Evolutionary conservation across 2,888 invertebrate species (phyloP).

Genomic region (Andrena hattorfiana): DNA sequence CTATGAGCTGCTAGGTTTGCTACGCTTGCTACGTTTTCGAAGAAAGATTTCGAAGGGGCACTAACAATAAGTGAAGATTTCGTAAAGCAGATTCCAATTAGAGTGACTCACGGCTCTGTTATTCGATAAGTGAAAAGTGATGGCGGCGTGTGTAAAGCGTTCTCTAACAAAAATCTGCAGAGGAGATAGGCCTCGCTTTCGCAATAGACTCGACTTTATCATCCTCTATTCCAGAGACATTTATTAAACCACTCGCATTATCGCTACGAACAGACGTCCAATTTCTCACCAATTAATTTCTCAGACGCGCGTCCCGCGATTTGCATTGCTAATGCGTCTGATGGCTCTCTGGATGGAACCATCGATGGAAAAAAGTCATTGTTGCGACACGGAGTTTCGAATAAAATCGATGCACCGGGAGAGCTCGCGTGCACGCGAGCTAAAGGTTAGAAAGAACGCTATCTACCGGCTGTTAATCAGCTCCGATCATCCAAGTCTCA

Average conservation of each 20-base stretch:
- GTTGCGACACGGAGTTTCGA: conserved; percentile 28
- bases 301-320: conserved; percentile 33
- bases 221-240: conserved; percentile 15
- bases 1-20: no score
- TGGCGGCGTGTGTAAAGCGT: background rate
- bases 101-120: conserved; percentile 16
- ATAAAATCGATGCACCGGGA: conserved; percentile 20
- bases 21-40: no score
- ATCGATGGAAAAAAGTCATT: conserved; percentile 4
- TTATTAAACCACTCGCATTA: conserved; percentile 26
- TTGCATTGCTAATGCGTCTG: conserved; percentile 58
- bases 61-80: no score
- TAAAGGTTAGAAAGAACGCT: conserved; percentile 15
- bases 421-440: background rate
- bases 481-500: background rate
- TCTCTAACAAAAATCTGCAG: conserved; percentile 10
- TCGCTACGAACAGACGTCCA: conserved; percentile 26
- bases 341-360: conserved; percentile 9
- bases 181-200: conserved; percentile 22
- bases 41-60: background rate
- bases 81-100: background rate
- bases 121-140: conserved; percentile 23
- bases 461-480: background rate
- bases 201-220: conserved; percentile 16
- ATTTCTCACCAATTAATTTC: conserved; percentile 53